Base-by-base conservation (phyloP, 2,888 invertebrate species). In the Phymatocera aterrima region DNA sequence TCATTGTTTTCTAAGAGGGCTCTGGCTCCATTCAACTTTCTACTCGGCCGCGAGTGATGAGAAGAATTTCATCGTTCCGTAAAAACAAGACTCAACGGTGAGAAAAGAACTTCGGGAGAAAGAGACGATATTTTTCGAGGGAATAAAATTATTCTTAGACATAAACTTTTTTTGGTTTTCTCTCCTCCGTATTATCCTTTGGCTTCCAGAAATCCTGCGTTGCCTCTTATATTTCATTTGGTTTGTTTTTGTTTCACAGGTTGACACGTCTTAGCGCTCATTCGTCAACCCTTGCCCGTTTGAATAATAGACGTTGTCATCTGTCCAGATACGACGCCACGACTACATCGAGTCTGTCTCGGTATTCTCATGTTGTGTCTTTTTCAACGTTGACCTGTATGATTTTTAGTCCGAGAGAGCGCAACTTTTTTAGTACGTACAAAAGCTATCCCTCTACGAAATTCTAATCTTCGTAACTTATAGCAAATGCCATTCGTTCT, bases 281-380 rank as follows among this genome's bases (percentile, higher is more conserved):
- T 68, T 68, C 68, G 68, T 28, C 68, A 68, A 64, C 15, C 64
- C 37, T 21, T 28, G 1, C 34, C 3, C 61, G 18, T 64, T 34
- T 18, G 40, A 21, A 64, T 64, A 64, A 64, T n/a, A 64, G 37
- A 64, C 34, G 18, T 34, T 64, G 64, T 64, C 21, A 64, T 37
- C 3, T 8, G 37, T 37, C 64, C 28, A 61, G 31, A 61, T 61
- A 37, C 18, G 37, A 40, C 10, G 21, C 10, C 64, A 37, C 8
- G 34, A 64, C 64, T 64, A 37, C 3, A 3, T 64, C 64, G 10
- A 64, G 34, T 40, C 34, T 10, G 8, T 64, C 10, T 8, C 51
- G 18, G n/a, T n/a, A 51, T 51, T 0, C 5, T 51, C 51, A n/a
- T n/a, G n/a, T n/a, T n/a, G n/a, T n/a, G n/a, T n/a, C n/a, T n/a